Conservation (phyloP, 2,113 vertebrate genomes). For the Haemorhous mexicanus region DNA sequence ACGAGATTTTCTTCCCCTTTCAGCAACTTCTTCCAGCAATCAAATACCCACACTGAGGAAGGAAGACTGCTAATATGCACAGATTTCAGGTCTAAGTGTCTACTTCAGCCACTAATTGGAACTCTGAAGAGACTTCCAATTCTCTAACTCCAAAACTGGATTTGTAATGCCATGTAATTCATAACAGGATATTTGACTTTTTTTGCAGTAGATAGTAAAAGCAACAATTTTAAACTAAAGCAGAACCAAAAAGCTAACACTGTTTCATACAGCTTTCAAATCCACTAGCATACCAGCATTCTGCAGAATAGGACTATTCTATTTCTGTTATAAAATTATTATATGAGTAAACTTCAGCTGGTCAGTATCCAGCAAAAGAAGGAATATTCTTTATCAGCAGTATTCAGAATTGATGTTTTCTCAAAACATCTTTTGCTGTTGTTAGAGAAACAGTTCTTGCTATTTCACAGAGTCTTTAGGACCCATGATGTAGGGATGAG, state of each 20-base stretch:
- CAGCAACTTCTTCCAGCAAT: constrained; percentile 26
- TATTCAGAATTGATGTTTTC: not conserved
- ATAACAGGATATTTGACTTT: not conserved
- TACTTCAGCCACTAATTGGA: not conserved
- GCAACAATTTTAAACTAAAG: not conserved
- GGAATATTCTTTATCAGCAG: not conserved
- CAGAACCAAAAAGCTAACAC: not conserved
- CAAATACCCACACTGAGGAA: not conserved
- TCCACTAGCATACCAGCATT: not conserved
- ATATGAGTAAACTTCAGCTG: not conserved
- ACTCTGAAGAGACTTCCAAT: not conserved
- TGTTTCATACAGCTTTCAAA: not conserved
- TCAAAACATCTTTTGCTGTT: not conserved
- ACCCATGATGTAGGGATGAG: not conserved
- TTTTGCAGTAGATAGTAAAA: not conserved
- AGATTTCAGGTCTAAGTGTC: not conserved
- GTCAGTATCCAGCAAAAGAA: not conserved
- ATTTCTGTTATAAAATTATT: not conserved
- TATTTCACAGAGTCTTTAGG: not conserved
- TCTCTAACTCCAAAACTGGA: not conserved
- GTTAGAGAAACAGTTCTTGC: not conserved
- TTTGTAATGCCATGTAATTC: not conserved
- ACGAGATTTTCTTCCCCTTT: constrained; percentile 39
- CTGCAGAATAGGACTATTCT: not conserved
- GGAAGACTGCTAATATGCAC: not conserved